Percentiles rank a stretch among this genome's conserved stretches.
These are phyloP conservation scores for Rhagoletis zephyria DNA, from an alignment of 1,140 invertebrate genomes.

Conservation along the genomic window DNA sequence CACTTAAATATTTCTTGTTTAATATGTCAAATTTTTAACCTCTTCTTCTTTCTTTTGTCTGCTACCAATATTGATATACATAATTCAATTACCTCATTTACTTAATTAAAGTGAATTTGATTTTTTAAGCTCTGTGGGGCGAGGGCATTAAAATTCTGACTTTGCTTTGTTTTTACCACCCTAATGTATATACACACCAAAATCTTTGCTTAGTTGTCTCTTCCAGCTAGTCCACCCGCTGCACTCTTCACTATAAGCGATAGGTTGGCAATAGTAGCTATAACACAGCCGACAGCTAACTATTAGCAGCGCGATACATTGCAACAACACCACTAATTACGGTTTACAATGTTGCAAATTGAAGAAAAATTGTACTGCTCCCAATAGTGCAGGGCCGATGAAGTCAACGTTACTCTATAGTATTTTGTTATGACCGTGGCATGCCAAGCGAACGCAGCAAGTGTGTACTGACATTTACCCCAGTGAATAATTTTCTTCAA, in stretches of 20 bases:
- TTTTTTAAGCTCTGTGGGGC: too few species aligned
- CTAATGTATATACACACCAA: too few species aligned
- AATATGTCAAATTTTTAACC: too few species aligned
- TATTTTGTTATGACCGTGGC: neutral
- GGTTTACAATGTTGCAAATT: constrained; percentile 29
- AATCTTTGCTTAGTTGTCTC: too few species aligned
- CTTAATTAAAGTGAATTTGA: too few species aligned
- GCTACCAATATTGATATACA: too few species aligned
- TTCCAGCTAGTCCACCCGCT: neutral
- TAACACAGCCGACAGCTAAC: neutral
- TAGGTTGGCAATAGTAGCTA: neutral
- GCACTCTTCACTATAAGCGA: neutral
- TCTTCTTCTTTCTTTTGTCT: too few species aligned
- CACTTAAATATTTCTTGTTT: too few species aligned
- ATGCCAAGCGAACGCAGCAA: neutral
- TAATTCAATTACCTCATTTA: too few species aligned
- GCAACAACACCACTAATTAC: constrained; percentile 28
- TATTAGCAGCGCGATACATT: neutral
- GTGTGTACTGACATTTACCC: constrained; percentile 9
- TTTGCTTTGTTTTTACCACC: too few species aligned
- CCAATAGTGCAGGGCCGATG: neutral
- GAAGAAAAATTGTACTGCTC: constrained; percentile 29
- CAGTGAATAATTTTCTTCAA: constrained; percentile 40
- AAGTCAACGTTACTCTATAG: constrained; percentile 14
- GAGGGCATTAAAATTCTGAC: too few species aligned